Evolutionary conservation across 2,797 vertebrate genomes (phyloP), one percentile per base, ranked within the genome.

Genomic region (Phyllotis vaccarum): DNA sequence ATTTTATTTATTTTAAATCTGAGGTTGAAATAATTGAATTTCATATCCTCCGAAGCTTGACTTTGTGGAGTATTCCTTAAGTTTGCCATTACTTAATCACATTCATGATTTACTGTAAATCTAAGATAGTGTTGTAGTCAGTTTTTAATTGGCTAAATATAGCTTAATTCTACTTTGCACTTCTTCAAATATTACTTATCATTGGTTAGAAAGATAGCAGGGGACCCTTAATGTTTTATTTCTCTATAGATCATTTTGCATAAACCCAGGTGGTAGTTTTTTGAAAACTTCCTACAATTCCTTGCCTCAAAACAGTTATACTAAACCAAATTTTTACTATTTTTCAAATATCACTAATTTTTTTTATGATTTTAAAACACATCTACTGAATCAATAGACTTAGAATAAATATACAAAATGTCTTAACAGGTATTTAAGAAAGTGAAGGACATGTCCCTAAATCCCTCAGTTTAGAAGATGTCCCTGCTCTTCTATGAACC

Each of bases 71-170:
- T 58, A 19, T 60, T 64, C 54, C 0, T 88, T 64, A 90, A 34
- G 14, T 34, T 34, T 68, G 6, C 10, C 66, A 52, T 7, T 46
- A 27, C 29, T 21, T n/a, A 62, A 85, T 24, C 21, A 6, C 22
- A 87, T 74, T n/a, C n/a, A n/a, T n/a, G n/a, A n/a, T 89, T 86
- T 62, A 86, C 37, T 56, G 22, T 87, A 46, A 82, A 86, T 79
- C 74, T 92, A 81, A 79, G 56, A n/a, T 46, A 85, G 56, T 75
- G 56, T 24, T 52, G 40, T 21, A 37, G 52, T 11, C 80, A 54
- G 60, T 86, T 94, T 94, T 76, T 19, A 58, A 19, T 58, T 68
- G 58, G 12, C 60, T 88, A 89, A 80, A 74, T 24, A 37, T 37
- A 79, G 34, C 37, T 2, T 79, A 78, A 78, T 94, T 93, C 86